Percentiles rank a stretch among this genome's conserved stretches.
Evolutionary conservation across 2,888 invertebrate species (phyloP).

Genomic region (Hemicrepidius hirtus): DNA sequence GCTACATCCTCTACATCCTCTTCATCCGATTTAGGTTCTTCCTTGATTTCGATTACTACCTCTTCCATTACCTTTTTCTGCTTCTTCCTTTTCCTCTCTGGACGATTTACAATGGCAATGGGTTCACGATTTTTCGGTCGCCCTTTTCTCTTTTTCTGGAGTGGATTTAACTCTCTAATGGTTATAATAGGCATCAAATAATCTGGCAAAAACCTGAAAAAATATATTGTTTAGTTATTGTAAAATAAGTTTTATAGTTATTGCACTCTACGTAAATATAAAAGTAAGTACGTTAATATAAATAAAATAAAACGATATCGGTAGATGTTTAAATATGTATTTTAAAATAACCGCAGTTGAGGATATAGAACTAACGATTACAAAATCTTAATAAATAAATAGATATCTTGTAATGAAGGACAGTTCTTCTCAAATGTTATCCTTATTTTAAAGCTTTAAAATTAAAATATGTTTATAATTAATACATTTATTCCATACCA

Average conservation of each 20-base stretch:
- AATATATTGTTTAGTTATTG: slow-evolving; percentile 18
- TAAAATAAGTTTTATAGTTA: neutral
- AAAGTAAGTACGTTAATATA: too few species aligned
- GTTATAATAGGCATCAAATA: slow-evolving; percentile 66
- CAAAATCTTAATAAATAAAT: too few species aligned
- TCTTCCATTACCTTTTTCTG: slow-evolving; percentile 47
- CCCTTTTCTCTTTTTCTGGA: neutral
- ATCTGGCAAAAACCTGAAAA: slow-evolving; percentile 66
- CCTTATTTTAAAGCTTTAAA: too few species aligned
- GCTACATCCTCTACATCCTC: slow-evolving; percentile 30
- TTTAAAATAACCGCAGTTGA: too few species aligned
- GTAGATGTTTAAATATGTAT: too few species aligned
- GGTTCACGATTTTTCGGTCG: slow-evolving; percentile 6
- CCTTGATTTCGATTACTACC: slow-evolving; percentile 45
- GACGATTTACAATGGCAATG: slow-evolving; percentile 5
- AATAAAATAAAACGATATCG: too few species aligned
- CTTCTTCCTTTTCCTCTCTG: slow-evolving; percentile 51
- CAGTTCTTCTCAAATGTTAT: too few species aligned
- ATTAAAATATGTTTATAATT: too few species aligned
- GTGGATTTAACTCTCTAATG: slow-evolving; percentile 59
- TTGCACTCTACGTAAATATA: neutral
- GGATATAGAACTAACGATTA: too few species aligned
- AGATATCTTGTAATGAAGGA: too few species aligned
- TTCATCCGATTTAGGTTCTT: slow-evolving; percentile 15
- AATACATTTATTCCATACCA: too few species aligned